Percentiles rank a stretch among this genome's conserved stretches.
Conservation (phyloP, 2,113 vertebrate genomes). For the Syngnathus floridae region DNA sequence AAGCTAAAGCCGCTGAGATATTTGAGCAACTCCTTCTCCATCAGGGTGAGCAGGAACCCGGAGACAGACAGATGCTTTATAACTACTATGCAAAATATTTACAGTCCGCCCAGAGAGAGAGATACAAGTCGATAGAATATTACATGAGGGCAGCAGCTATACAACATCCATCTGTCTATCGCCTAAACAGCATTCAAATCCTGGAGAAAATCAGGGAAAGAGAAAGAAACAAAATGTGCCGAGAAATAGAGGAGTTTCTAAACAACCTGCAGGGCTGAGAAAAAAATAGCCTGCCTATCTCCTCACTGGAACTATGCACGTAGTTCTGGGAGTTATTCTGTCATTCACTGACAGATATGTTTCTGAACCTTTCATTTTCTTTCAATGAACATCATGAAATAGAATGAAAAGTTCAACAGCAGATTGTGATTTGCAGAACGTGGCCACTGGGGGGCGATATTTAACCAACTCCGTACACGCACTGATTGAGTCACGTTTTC, state of each 20-base stretch:
- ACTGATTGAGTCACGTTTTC: too few relatives aligned
- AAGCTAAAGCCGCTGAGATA: constrained; percentile 5
- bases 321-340: too few relatives aligned
- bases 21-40: constrained; percentile 26
- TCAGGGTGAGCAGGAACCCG: constrained; percentile 3
- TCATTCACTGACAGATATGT: too few relatives aligned
- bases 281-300: too few relatives aligned
- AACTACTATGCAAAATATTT: constrained; percentile 26
- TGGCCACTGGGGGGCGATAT: too few relatives aligned
- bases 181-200: constrained; percentile 18
- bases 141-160: constrained; percentile 41
- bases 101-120: neutral
- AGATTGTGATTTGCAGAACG: too few relatives aligned
- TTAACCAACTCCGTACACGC: too few relatives aligned
- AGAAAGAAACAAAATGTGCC: neutral
- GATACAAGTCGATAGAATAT: neutral
- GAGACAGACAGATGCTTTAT: constrained; percentile 27
- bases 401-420: too few relatives aligned
- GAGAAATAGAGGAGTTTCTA: constrained; percentile 30
- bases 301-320: too few relatives aligned
- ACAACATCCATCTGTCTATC: neutral
- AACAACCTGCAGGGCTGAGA: constrained; percentile 1
- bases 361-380: too few relatives aligned
- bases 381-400: too few relatives aligned
- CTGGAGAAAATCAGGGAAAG: constrained; percentile 12